Base-by-base conservation (phyloP, 2,797 vertebrate species). In the Crypturellus tataupa region DNA sequence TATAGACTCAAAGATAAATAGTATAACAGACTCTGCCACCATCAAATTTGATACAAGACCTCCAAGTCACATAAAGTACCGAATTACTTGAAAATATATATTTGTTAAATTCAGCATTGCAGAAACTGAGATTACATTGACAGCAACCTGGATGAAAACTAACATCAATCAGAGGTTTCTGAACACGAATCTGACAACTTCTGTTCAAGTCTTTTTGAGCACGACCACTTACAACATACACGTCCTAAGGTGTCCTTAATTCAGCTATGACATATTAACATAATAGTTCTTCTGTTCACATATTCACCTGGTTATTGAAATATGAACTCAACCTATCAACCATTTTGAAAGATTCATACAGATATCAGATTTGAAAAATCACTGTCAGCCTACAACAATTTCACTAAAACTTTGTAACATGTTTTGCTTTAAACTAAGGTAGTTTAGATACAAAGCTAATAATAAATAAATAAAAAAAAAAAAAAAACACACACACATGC, bases 161-260 rank as follows among this genome's bases (percentile, higher is more conserved):
- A 6, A 29, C 16, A 31, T 87, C 73, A 91, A 76, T 84, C 87
- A 79, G 25, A 89, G 90, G 75, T 65, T 85, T 87, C 75, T 31
- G 11, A 88, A 89, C 87, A 19, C 63, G 55, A 67, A 49, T 37
- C n/a, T 59, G 31, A 33, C 80, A 24, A 37, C 21, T 71, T 85
- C 51, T 80, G 31, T 63, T 85, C 39, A 77, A 51, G 37, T 49
- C 33, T 79, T 42, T 37, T 76, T 56, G 25, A 79, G 10, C 44
- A 40, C 6, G 11, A 63, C 31, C 24, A 35, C 11, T 56, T 93
- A 31, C 27, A 59, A 70, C 7, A 60, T 7, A 46, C 0, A 2
- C 23, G 25, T n/a, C 65, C 49, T 35, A 72, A 81, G 14, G 59
- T 13, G 16, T 4, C 15, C 4, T 3, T 51, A 29, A 70, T 75